Base-by-base conservation (phyloP, 64 coral and sea anemone genomes). In the Exaiptasia diaphana region DNA sequence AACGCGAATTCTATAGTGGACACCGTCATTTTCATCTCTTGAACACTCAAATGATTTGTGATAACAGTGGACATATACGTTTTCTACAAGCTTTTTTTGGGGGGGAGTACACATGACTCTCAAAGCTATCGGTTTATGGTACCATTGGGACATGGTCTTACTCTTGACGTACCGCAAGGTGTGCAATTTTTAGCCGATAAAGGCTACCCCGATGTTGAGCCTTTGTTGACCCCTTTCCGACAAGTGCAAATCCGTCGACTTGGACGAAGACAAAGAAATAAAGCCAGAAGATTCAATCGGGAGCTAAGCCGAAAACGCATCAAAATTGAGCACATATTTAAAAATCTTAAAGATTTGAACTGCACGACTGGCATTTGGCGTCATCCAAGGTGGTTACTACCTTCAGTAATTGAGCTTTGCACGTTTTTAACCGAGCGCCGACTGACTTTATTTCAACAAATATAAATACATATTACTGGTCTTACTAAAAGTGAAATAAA, bases 1-100 rank as follows among this genome's bases (percentile, higher is more conserved):
- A 73, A 46, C n/a, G 30, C 42, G 22, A 73, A 73, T 73, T 73
- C 42, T 42, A 73, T 46, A 73, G 69, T 38, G 33, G 69, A 1
- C 17, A 41, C 5, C 36, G 2, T 24, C 69, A 73, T 73, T 73
- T 39, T 73, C 69, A 39, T 46, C 30, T 73, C 32, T 39, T 73
- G 69, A 73, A 73, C 40, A 73, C 69, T 24, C 69, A 73, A 41
- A 0, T 73, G 11, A 46, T 73, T 38, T 0, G 36, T 42, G 69
- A 77, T 77, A 77, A 77, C 74, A 27, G 41, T 53, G 74, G 48
- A 14, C 52, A 77, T 56, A 77, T 77, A 31, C 22, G 52, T 54
- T 77, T 77, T 56, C 43, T 77, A 18, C 74, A 77, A 56, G 43
- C 74, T 25, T 41, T 41, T 13, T 77, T 77, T 23, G 30, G 52